These are phyloP conservation scores for Cheilosia variabilis DNA, from an alignment of 2,888 invertebrate genomes.

Conservation along the genomic window DNA sequence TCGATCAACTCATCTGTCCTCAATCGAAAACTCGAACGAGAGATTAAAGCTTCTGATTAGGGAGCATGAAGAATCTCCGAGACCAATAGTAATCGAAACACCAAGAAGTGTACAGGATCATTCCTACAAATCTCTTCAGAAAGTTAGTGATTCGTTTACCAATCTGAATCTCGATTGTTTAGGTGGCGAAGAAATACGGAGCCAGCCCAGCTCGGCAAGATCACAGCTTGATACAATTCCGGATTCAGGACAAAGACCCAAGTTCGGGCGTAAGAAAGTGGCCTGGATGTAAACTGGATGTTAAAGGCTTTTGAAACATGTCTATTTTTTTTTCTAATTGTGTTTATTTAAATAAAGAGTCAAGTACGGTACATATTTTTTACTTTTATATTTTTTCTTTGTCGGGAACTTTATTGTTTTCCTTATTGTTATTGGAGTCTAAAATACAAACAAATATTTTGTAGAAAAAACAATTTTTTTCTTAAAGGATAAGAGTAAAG, in stretches of 20 bases:
- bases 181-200: conserved; percentile 9
- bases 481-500: too few relatives aligned
- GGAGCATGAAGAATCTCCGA: conserved; percentile 77
- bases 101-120: background rate
- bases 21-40: conserved; percentile 82
- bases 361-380: too few relatives aligned
- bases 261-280: conserved; percentile 72
- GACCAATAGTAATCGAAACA: conserved; percentile 22
- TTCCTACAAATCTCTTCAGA: conserved; percentile 7
- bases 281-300: conserved; percentile 63
- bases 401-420: too few relatives aligned
- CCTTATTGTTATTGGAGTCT: too few relatives aligned
- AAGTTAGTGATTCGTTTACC: conserved; percentile 51
- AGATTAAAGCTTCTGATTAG: conserved; percentile 80
- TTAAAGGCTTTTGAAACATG: background rate
- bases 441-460: too few relatives aligned
- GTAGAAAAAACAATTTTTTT: too few relatives aligned
- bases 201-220: conserved; percentile 39
- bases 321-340: background rate
- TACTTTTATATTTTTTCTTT: too few relatives aligned
- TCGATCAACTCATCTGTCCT: conserved; percentile 80
- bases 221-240: conserved; percentile 11
- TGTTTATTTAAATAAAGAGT: background rate
- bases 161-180: conserved; percentile 79
- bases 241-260: conserved; percentile 49